Percentiles rank a stretch among this genome's conserved stretches.
Evolutionary conservation across 2,113 vertebrate species (phyloP).

Genomic region (Perognathus longimembris): DNA sequence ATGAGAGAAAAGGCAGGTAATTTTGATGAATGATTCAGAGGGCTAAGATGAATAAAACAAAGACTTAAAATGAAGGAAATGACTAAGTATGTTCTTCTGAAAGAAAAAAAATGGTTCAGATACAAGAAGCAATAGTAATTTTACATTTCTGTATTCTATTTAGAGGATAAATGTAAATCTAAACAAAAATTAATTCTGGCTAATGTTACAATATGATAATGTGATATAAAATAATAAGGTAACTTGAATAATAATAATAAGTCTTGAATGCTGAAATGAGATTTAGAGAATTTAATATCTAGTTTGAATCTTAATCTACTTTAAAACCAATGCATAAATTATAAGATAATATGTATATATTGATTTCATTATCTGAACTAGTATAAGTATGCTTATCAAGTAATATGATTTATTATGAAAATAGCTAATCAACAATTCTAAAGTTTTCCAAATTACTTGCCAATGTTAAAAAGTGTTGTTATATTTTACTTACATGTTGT

Average conservation of each 20-base stretch:
- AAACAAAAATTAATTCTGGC: background rate
- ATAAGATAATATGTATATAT: background rate
- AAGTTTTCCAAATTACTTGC: background rate
- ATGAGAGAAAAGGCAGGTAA: too few species aligned
- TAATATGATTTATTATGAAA: background rate
- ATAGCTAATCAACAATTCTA: background rate
- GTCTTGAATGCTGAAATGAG: background rate
- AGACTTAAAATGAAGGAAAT: too few species aligned
- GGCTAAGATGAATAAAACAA: too few species aligned
- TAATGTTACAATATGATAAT: background rate
- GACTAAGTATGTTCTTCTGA: too few species aligned
- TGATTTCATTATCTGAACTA: background rate
- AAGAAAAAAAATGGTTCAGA: too few species aligned
- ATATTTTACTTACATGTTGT: background rate
- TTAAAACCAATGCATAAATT: background rate
- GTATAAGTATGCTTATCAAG: background rate
- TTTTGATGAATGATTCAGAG: too few species aligned
- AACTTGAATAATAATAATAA: background rate
- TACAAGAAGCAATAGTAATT: too few species aligned
- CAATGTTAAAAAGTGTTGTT: background rate
- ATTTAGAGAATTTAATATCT: conserved; percentile 13
- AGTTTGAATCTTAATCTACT: background rate
- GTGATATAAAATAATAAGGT: background rate
- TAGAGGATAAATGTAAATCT: too few species aligned
- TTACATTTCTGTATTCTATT: too few species aligned